Conservation (phyloP, 2,888 invertebrate genomes). For the Lasioglossum lativentre region DNA sequence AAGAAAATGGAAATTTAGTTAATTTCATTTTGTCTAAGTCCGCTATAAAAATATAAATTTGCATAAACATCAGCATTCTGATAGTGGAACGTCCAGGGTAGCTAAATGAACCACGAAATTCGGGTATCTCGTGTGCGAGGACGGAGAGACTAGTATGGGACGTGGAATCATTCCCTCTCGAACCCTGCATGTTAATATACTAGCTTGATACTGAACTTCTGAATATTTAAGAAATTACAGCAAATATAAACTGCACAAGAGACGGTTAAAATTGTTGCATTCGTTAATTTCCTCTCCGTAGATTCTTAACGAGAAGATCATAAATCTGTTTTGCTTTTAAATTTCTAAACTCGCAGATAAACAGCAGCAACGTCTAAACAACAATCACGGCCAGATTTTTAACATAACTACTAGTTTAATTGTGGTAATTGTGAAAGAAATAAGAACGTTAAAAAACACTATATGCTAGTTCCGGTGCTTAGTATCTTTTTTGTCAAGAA, state of each 20-base stretch:
- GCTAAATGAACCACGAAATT: slow-evolving; percentile 4
- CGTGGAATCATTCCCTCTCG: slow-evolving; percentile 2
- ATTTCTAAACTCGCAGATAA: neutral
- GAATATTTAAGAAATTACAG: neutral
- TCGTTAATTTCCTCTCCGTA: neutral
- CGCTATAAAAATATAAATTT: slow-evolving; percentile 3
- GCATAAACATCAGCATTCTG: slow-evolving; percentile 10
- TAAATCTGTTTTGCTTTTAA: neutral
- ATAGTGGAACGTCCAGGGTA: neutral
- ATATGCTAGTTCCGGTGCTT: no score
- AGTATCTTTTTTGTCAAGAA: no score
- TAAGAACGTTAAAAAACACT: no score
- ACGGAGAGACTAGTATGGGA: neutral
- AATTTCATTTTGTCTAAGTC: slow-evolving; percentile 8
- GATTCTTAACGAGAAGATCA: no score
- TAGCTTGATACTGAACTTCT: neutral
- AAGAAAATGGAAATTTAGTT: slow-evolving; percentile 6
- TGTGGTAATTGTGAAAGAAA: no score
- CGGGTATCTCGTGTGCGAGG: neutral
- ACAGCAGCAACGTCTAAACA: neutral
- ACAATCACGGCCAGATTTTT: no score
- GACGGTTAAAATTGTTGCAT: neutral
- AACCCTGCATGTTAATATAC: neutral
- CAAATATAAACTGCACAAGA: neutral
- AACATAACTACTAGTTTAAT: neutral